Evolutionary conservation across 2,888 invertebrate genomes (phyloP).

Genomic region (Orgyia antiqua): DNA sequence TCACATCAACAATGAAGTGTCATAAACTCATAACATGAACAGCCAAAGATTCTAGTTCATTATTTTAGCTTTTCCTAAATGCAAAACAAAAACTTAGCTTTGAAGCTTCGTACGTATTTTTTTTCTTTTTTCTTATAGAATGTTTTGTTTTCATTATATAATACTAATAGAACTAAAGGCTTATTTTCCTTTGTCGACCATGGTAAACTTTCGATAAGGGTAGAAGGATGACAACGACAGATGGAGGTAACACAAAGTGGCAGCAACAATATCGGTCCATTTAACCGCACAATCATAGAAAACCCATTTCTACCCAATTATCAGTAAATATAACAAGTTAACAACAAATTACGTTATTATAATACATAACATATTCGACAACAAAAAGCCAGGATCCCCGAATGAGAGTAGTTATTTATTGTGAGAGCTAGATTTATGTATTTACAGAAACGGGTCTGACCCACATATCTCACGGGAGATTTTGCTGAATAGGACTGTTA

Average conservation of each 20-base stretch:
- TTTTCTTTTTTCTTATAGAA: no score
- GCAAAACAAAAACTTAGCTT: no score
- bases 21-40: no score
- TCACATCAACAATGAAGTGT: no score
- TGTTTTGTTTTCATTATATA: no score
- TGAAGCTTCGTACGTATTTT: no score
- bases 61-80: no score
- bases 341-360: constrained; percentile 19
- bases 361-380: constrained; percentile 36
- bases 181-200: no score
- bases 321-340: constrained; percentile 17
- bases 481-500: constrained; percentile 63
- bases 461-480: constrained; percentile 70
- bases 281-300: not conserved
- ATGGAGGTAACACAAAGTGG: constrained; percentile 61
- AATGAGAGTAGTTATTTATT: constrained; percentile 59
- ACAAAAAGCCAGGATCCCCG: constrained; percentile 31
- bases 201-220: no score
- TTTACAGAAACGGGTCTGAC: constrained; percentile 67
- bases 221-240: no score
- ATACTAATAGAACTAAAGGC: no score
- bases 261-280: constrained; percentile 31
- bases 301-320: constrained; percentile 24
- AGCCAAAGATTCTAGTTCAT: no score
- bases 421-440: constrained; percentile 67